These are phyloP conservation scores for Rhopilema esculentum DNA, from an alignment of 30 jellyfish, hydroid and myxozoan species.

Conservation along the genomic window DNA sequence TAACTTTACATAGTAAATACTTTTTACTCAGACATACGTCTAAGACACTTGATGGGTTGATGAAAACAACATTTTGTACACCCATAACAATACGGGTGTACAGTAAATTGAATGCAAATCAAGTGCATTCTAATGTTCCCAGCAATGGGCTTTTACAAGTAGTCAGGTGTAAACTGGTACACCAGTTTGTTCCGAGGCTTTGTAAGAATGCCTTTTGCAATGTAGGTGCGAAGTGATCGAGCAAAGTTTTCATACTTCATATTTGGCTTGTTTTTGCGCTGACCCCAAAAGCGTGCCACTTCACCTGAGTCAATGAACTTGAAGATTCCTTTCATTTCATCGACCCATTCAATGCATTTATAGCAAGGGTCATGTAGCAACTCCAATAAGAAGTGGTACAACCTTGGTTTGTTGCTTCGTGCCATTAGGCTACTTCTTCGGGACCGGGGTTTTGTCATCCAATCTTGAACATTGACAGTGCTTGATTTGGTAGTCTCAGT, in stretches of 20 bases:
- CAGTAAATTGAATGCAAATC: constrained; percentile 42
- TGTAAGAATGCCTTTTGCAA: constrained; percentile 86
- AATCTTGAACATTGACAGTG: constrained; percentile 16
- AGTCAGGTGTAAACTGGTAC: constrained; percentile 77
- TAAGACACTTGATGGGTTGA: constrained; percentile 65
- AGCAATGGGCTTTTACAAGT: neutral
- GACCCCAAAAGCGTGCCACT: constrained; percentile 96
- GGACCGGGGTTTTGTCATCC: constrained; percentile 35
- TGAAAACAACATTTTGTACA: constrained; percentile 74
- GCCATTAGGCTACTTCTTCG: constrained; percentile 22
- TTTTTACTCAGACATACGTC: constrained; percentile 68
- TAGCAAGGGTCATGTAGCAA: constrained; percentile 67
- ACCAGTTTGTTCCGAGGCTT: constrained; percentile 94
- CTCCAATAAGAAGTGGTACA: constrained; percentile 76
- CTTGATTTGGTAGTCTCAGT: neutral
- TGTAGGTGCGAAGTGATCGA: constrained; percentile 90
- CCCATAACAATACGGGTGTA: constrained; percentile 62
- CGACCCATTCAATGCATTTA: constrained; percentile 90
- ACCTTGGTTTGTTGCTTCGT: constrained; percentile 79
- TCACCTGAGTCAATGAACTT: constrained; percentile 84
- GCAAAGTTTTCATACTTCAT: constrained; percentile 97
- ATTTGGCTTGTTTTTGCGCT: constrained; percentile 86
- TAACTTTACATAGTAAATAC: constrained; percentile 78
- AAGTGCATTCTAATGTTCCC: constrained; percentile 34
- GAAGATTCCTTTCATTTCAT: constrained; percentile 78